Evolutionary conservation across 2,888 invertebrate genomes (phyloP).

Genomic region (Thumatha senex): DNA sequence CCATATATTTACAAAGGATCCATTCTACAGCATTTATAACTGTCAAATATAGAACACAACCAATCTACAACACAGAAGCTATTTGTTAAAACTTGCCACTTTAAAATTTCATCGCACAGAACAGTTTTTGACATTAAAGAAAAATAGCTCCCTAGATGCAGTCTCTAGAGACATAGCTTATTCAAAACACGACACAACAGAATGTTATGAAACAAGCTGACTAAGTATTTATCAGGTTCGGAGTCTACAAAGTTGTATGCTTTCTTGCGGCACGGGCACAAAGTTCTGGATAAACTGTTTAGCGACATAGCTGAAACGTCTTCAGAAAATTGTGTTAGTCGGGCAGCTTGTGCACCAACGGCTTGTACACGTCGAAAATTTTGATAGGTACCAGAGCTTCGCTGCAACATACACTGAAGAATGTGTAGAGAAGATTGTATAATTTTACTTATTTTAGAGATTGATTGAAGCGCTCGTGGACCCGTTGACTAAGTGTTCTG

Average conservation of each 20-base stretch:
- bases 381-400: conserved; percentile 32
- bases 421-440: conserved; percentile 2
- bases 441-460: too few species aligned
- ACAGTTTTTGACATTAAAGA: conserved; percentile 27
- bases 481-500: too few species aligned
- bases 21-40: neutral
- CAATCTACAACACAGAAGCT: conserved; percentile 7
- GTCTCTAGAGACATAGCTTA: conserved; percentile 24
- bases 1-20: neutral
- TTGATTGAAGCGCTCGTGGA: too few species aligned
- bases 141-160: conserved; percentile 16
- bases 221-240: conserved; percentile 31
- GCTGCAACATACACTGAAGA: conserved; percentile 14
- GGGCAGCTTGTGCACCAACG: conserved; percentile 40
- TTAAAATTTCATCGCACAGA: conserved; percentile 24
- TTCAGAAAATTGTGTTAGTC: conserved; percentile 56
- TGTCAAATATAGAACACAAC: conserved; percentile 2
- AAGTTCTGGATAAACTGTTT: conserved; percentile 56
- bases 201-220: conserved; percentile 22
- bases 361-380: conserved; percentile 48
- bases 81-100: conserved; percentile 20
- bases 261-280: conserved; percentile 33
- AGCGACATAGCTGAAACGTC: conserved; percentile 47
- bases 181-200: conserved; percentile 21
- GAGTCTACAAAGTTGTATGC: conserved; percentile 30